phyloP scores from a whole-genome alignment of 2,888 invertebrate species.

The Meteorus colon region DNA sequence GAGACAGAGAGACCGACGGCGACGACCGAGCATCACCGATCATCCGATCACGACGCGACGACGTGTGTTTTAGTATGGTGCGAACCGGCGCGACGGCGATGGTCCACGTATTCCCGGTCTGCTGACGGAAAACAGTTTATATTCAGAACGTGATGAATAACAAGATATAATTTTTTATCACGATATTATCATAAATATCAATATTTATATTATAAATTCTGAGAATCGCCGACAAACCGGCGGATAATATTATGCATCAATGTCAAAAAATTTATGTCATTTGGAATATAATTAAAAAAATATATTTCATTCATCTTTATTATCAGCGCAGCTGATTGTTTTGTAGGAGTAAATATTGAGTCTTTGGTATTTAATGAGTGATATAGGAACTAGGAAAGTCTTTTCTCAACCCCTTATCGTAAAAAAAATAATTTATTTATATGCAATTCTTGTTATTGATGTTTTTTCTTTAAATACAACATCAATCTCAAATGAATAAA shows the following conservation, averaged over 20 bases:
- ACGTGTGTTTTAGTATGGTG: constrained; percentile 81
- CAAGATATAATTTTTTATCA: constrained; percentile 20
- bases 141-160: constrained; percentile 29
- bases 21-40: constrained; percentile 51
- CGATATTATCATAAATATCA: constrained; percentile 18
- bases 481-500: background rate
- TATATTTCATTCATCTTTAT: background rate
- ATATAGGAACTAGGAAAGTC: constrained; percentile 22
- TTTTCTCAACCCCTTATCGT: constrained; percentile 24
- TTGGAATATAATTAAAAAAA: background rate
- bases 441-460: background rate
- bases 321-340: background rate
- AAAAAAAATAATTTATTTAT: background rate
- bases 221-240: background rate
- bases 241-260: background rate
- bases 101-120: constrained; percentile 87
- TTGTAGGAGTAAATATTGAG: background rate
- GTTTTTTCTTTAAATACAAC: background rate
- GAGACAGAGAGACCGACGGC: constrained; percentile 55
- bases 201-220: too few relatives aligned
- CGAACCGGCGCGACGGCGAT: constrained; percentile 89
- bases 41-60: constrained; percentile 75
- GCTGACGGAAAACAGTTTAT: constrained; percentile 68
- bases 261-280: background rate
- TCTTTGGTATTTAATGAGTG: background rate